phyloP scores from a whole-genome alignment of 2,888 invertebrate species.

The Heliconius charithonia region DNA sequence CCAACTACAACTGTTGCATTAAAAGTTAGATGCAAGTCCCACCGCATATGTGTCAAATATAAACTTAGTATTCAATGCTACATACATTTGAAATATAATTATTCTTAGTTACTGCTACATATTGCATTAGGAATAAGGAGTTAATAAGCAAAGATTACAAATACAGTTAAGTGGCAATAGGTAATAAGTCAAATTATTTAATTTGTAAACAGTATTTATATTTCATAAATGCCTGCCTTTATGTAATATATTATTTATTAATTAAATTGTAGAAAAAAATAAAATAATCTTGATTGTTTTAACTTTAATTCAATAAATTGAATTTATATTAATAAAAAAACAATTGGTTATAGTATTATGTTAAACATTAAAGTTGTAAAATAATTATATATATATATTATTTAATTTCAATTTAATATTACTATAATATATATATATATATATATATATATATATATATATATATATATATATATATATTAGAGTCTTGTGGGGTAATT shows the following conservation, averaged over 20 bases:
- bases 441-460: too few species aligned
- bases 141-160: neutral
- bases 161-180: neutral
- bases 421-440: too few species aligned
- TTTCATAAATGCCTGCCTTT: neutral
- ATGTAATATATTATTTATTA: neutral
- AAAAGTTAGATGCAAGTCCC: too few species aligned
- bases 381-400: neutral
- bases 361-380: neutral
- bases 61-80: too few species aligned
- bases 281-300: neutral
- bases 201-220: neutral
- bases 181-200: neutral
- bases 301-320: neutral
- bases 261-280: too few species aligned
- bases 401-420: too few species aligned
- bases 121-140: neutral
- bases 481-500: constrained; percentile 11
- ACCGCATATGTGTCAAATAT: neutral
- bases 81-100: too few species aligned
- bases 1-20: too few species aligned
- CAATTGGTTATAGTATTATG: too few species aligned
- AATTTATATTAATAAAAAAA: too few species aligned
- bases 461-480: too few species aligned
- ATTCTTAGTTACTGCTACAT: neutral